phyloP scores from a whole-genome alignment of 2,113 vertebrate species.

The Solea solea region DNA sequence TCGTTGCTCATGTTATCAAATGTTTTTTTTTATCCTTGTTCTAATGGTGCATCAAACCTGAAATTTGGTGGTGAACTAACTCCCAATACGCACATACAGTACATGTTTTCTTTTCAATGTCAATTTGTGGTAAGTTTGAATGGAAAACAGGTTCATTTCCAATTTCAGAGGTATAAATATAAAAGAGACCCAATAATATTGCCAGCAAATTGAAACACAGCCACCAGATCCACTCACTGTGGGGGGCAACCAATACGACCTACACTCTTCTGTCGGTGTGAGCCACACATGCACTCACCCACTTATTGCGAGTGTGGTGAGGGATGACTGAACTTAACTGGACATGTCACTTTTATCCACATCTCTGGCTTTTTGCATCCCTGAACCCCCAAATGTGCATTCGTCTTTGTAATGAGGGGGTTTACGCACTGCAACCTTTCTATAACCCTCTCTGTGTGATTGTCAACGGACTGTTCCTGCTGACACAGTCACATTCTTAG shows the following conservation, averaged over 20 bases:
- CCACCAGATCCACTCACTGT: background rate
- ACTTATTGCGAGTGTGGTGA: too few relatives aligned
- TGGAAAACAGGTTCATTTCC: too few relatives aligned
- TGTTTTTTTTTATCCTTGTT: too few relatives aligned
- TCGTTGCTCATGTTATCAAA: too few relatives aligned
- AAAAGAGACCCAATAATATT: too few relatives aligned
- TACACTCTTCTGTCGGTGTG: background rate
- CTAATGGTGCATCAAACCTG: too few relatives aligned
- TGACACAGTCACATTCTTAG: background rate
- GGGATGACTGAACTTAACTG: background rate
- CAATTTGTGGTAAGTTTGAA: too few relatives aligned
- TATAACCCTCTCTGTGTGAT: background rate
- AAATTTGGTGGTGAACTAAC: too few relatives aligned
- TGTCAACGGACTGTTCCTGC: background rate
- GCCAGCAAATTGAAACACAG: background rate
- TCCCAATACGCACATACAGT: too few relatives aligned
- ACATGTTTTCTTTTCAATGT: too few relatives aligned
- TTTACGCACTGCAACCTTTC: background rate
- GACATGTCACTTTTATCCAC: background rate
- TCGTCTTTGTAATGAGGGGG: background rate
- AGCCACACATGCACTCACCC: background rate
- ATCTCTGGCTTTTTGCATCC: background rate
- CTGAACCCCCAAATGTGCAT: background rate
- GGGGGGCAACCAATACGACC: background rate
- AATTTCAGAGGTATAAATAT: too few relatives aligned